Evolutionary conservation across 2,113 vertebrate species (phyloP).

Genomic region (Xiphophorus couchianus): DNA sequence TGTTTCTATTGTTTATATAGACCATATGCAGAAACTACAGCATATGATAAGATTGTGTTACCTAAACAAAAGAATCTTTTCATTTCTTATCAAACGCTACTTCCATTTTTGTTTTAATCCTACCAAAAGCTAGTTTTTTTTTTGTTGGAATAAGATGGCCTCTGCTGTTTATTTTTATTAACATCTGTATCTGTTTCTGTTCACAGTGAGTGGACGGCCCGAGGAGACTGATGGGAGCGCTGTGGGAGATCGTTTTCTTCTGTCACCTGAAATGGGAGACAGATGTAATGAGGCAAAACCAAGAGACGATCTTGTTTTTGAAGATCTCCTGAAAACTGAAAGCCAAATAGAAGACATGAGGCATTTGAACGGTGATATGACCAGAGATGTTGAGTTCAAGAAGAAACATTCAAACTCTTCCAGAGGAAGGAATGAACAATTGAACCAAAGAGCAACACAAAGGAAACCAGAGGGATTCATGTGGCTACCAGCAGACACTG

Average conservation of each 20-base stretch:
- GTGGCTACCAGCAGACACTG: accelerated
- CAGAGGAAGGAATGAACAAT: not conserved
- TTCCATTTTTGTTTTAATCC: not conserved
- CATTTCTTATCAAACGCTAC: not conserved
- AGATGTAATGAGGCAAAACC: not conserved
- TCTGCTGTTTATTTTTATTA: not conserved
- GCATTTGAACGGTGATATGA: not conserved
- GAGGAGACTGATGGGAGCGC: not conserved
- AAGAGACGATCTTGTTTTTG: not conserved
- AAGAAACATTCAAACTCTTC: not conserved
- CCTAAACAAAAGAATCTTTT: not conserved
- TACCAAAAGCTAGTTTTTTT: too few species aligned
- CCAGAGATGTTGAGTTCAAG: accelerated
- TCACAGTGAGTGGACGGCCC: not conserved
- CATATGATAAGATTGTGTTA: not conserved
- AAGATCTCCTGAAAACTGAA: not conserved
- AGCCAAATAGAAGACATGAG: not conserved
- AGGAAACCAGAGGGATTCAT: not conserved
- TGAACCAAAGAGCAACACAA: not conserved
- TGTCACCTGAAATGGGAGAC: accelerated
- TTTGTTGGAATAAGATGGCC: not conserved
- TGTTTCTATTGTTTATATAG: not conserved
- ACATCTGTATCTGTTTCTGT: not conserved
- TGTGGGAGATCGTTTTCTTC: not conserved
- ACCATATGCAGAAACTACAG: not conserved